phyloP scores from a whole-genome alignment of 2,888 invertebrate genomes.

The Drosophila hamatofila region DNA sequence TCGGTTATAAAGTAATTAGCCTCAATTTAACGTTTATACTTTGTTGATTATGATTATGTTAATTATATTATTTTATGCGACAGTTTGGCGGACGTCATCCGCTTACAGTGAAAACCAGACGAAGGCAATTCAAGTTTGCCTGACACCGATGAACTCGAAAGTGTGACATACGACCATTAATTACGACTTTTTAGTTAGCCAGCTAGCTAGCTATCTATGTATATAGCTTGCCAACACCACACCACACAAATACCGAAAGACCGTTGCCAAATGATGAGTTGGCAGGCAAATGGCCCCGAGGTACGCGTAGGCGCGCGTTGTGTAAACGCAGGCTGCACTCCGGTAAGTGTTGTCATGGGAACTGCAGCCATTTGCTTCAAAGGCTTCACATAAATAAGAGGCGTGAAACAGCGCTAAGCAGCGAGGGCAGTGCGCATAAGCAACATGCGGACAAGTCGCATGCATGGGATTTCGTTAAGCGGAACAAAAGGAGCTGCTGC shows the following conservation, averaged over 20 bases:
- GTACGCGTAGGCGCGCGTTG: conserved; percentile 24
- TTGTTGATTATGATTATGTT: conserved; percentile 82
- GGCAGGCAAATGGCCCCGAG: conserved; percentile 8
- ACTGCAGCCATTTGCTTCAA: conserved; percentile 16
- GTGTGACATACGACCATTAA: conserved; percentile 63
- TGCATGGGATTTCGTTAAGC: background rate
- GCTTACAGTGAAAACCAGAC: conserved; percentile 53
- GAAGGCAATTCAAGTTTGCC: conserved; percentile 49
- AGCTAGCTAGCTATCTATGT: no score
- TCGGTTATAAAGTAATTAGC: conserved; percentile 81
- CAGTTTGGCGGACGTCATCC: conserved; percentile 67
- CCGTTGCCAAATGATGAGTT: conserved; percentile 17
- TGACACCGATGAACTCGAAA: conserved; percentile 69
- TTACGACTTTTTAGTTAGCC: conserved; percentile 11
- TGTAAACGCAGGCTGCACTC: no score
- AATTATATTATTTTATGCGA: conserved; percentile 80
- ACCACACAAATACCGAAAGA: conserved; percentile 10
- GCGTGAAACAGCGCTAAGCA: conserved; percentile 9
- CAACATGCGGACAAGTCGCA: conserved; percentile 11
- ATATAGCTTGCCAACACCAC: conserved; percentile 13
- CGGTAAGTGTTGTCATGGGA: conserved; percentile 10
- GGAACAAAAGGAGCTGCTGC: conserved; percentile 1
- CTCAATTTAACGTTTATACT: conserved; percentile 81
- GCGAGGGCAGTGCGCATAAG: conserved; percentile 8
- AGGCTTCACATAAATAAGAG: conserved; percentile 17